A percentile compares a stretch with the other conserved stretches of the same genome.
phyloP scores from a whole-genome alignment of 2,888 invertebrate genomes.

The Euplexia lucipara region DNA sequence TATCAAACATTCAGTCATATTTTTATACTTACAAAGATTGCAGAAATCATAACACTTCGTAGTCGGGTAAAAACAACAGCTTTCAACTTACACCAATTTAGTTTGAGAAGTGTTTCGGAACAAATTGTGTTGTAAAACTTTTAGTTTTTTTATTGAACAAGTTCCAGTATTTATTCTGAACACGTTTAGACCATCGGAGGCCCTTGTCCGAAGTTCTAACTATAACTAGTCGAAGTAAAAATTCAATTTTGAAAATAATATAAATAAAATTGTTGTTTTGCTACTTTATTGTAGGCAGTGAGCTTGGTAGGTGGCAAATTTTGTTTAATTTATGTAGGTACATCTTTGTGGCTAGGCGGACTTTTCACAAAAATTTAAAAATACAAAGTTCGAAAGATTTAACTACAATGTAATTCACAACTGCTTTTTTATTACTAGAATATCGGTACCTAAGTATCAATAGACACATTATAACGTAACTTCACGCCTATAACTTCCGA shows the following conservation, averaged over 20 bases:
- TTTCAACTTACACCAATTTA: slow-evolving; percentile 37
- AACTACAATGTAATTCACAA: no score
- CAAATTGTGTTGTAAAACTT: slow-evolving; percentile 58
- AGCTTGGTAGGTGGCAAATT: slow-evolving; percentile 10
- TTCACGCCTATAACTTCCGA: no score
- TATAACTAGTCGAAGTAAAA: slow-evolving; percentile 42
- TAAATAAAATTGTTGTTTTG: slow-evolving; percentile 33
- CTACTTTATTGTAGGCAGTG: not conserved
- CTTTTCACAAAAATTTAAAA: not conserved
- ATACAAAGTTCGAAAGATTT: no score
- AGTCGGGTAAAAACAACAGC: no score
- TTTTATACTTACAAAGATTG: no score
- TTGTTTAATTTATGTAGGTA: not conserved
- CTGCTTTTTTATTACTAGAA: no score
- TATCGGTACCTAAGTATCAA: no score
- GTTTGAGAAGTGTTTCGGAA: slow-evolving; percentile 15
- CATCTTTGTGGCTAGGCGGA: not conserved
- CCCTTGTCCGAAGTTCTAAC: slow-evolving; percentile 35
- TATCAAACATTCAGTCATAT: no score
- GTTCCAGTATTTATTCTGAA: slow-evolving; percentile 53
- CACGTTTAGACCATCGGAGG: slow-evolving; percentile 45
- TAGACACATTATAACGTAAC: no score
- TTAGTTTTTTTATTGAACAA: slow-evolving; percentile 63
- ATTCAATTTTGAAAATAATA: slow-evolving; percentile 52
- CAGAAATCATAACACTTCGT: no score